Evolutionary conservation across 1,140 invertebrate species (phyloP).

Genomic region (Danaus melanippus): DNA sequence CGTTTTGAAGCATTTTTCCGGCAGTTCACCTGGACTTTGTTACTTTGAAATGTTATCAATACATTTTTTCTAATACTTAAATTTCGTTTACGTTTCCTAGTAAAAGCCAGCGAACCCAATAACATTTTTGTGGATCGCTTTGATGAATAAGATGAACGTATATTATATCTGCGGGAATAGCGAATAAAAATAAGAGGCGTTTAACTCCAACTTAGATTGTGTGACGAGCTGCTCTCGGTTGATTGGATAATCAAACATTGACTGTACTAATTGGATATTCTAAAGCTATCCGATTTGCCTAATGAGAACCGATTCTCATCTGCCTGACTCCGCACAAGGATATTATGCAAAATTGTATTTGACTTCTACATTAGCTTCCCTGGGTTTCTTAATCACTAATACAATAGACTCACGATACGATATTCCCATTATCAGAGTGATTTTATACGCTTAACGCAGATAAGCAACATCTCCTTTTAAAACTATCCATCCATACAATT

Average conservation of each 20-base stretch:
- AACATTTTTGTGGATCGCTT: neutral
- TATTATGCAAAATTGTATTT: conserved; percentile 67
- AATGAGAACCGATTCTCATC: conserved; percentile 61
- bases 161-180: conserved; percentile 3
- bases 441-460: no score
- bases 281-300: conserved; percentile 63
- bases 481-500: no score
- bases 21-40: conserved; percentile 13
- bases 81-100: neutral
- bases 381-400: conserved; percentile 55
- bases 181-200: conserved; percentile 15
- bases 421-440: conserved; percentile 28
- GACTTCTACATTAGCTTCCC: conserved; percentile 54
- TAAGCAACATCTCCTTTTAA: no score
- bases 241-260: conserved; percentile 61
- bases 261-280: conserved; percentile 61
- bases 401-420: conserved; percentile 47
- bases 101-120: neutral
- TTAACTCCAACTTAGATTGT: conserved; percentile 24
- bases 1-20: conserved; percentile 37
- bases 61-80: conserved; percentile 1
- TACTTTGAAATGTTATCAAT: conserved; percentile 3
- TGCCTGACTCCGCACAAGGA: conserved; percentile 39
- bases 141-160: neutral
- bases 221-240: conserved; percentile 37